Evolutionary conservation across 2,888 invertebrate species (phyloP), one percentile per base, ranked within the genome.

Genomic region (Leucozona laternaria): DNA sequence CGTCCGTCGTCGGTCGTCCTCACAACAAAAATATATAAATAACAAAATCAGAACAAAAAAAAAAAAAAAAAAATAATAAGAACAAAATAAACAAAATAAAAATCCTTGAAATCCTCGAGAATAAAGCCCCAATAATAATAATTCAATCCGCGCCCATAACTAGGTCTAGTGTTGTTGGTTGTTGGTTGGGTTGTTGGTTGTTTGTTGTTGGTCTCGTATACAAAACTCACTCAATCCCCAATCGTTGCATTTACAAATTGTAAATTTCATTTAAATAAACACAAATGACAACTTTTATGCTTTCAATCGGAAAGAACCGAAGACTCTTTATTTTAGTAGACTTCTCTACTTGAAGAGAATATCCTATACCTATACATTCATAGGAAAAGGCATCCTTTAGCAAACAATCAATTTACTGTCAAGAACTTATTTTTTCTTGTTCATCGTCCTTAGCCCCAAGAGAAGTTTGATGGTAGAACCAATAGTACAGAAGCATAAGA

Each of bases 381-480:
- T 60, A 37, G 60, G 37, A 60, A 53, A 84, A 60, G 70, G 70
- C 70, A 78, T 86, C 85, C 85, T 86, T 66, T 86, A 64, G 73
- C 82, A 86, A 86, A 86, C 86, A 86, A 86, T 86, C 86, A 86
- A 86, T 86, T 86, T 86, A 86, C 86, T 86, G 86, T 86, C 86
- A 86, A 86, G 86, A 82, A 75, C 73, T 86, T 86, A 57, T 71
- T 70, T 81, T 72, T 76, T 77, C 75, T 40, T 68, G 53, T 68
- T 80, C 78, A 34, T 79, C 68, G 64, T 80, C 68, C 70, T 77
- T 72, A 43, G 25, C 13, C 34, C 34, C 17, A 17, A 28, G 17
- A 86, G 40, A 40, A 40, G 20, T 25, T n/a, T n/a, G n/a, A n/a
- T n/a, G n/a, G n/a, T n/a, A 22, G 15, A 40, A 60, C 31, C 31